Evolutionary conservation across 2,888 invertebrate genomes (phyloP).

Genomic region (Xanthostigma xanthostigma): DNA sequence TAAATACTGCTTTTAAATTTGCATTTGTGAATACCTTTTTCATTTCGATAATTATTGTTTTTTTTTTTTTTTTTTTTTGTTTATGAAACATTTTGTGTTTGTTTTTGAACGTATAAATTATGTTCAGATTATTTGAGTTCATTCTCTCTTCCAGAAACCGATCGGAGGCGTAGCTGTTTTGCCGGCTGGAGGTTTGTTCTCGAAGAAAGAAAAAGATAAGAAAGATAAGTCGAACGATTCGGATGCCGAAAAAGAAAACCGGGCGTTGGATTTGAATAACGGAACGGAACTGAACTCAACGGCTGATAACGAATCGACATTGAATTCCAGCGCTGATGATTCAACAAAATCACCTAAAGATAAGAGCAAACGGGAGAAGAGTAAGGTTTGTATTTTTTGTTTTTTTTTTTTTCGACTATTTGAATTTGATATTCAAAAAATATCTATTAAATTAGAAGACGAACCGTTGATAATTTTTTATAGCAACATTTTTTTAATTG

Average conservation of each 20-base stretch:
- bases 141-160: conserved; percentile 50
- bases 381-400: conserved; percentile 28
- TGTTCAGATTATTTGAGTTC: too few species aligned
- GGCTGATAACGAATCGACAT: conserved; percentile 21
- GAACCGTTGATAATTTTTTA: too few species aligned
- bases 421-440: too few species aligned
- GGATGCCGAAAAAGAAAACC: conserved; percentile 21
- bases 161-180: conserved; percentile 72
- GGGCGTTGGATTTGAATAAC: conserved; percentile 26
- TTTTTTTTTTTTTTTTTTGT: conserved; percentile 7
- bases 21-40: conserved; percentile 1
- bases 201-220: conserved; percentile 39
- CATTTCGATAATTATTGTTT: not conserved
- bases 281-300: conserved; percentile 21
- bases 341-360: conserved; percentile 26
- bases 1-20: too few species aligned
- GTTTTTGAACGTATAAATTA: not conserved
- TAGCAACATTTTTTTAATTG: too few species aligned
- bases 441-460: too few species aligned
- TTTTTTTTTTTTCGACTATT: not conserved
- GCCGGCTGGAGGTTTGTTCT: conserved; percentile 47
- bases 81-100: not conserved
- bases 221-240: conserved; percentile 34
- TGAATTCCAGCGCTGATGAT: conserved; percentile 22
- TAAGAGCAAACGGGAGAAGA: conserved; percentile 30